Conservation (phyloP, 2,113 vertebrate species). For the Salvelinus alpinus region DNA sequence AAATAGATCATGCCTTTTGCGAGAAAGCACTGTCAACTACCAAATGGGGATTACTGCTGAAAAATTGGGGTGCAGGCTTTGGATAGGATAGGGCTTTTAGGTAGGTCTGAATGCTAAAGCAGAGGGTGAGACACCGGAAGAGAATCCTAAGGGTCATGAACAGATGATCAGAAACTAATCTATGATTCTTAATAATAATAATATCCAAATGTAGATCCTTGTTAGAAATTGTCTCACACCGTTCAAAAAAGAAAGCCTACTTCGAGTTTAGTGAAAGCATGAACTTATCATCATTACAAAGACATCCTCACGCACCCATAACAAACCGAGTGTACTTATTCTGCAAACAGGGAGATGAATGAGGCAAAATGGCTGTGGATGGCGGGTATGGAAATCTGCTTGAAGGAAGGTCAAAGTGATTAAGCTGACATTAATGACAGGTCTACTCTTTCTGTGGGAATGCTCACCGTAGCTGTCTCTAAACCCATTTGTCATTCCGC, state of each 20-base stretch:
- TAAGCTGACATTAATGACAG: constrained; percentile 78
- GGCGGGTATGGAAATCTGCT: constrained; percentile 75
- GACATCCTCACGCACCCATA: constrained; percentile 37
- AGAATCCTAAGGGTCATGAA: neutral
- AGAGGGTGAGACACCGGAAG: neutral
- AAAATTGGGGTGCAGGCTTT: constrained; percentile 66
- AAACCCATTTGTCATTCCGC: constrained; percentile 75
- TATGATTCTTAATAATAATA: neutral
- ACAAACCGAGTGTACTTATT: constrained; percentile 45
- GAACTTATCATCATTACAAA: constrained; percentile 19
- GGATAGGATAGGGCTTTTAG: constrained; percentile 61
- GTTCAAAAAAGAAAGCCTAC: neutral
- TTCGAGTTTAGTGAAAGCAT: neutral
- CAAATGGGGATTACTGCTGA: constrained; percentile 61
- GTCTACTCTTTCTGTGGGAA: constrained; percentile 46
- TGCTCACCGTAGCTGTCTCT: constrained; percentile 58
- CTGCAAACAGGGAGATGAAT: constrained; percentile 51
- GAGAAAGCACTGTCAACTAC: constrained; percentile 62
- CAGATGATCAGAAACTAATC: neutral
- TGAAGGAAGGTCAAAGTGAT: constrained; percentile 80
- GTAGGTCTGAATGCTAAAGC: constrained; percentile 48
- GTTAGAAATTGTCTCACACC: constrained; percentile 1
- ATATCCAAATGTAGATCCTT: neutral
- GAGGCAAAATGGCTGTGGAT: constrained; percentile 65
- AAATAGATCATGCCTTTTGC: constrained; percentile 57